phyloP scores from a whole-genome alignment of 2,888 invertebrate genomes.

The Eupithecia vulgata region DNA sequence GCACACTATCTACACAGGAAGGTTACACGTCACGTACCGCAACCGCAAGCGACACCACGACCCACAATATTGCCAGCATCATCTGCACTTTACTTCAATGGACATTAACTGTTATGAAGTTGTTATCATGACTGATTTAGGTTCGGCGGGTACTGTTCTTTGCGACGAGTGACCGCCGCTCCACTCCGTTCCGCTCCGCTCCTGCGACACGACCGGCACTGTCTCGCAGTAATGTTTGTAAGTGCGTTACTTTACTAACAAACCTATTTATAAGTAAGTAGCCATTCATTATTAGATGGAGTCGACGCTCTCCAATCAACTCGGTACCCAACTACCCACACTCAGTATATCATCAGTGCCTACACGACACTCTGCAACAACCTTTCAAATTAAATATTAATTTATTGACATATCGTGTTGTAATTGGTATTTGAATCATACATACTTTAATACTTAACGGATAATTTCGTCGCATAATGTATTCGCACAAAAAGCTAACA shows the following conservation, averaged over 20 bases:
- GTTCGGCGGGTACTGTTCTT: not conserved
- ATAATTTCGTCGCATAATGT: not conserved
- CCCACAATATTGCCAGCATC: not conserved
- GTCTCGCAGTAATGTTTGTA: not conserved
- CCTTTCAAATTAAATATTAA: not conserved
- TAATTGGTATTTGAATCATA: too few species aligned
- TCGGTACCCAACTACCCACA: too few species aligned
- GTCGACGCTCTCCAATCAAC: not conserved
- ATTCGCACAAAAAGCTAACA: not conserved
- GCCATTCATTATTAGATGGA: not conserved
- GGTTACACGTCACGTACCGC: not conserved
- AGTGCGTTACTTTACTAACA: not conserved
- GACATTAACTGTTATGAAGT: not conserved
- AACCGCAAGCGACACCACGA: not conserved
- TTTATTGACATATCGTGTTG: not conserved
- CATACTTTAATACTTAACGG: too few species aligned
- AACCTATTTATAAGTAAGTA: not conserved
- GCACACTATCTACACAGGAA: not conserved
- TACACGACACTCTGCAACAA: not conserved
- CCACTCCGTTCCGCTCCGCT: too few species aligned
- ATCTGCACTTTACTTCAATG: not conserved
- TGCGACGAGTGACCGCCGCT: not conserved
- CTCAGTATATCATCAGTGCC: too few species aligned
- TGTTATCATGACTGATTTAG: not conserved
- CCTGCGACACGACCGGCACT: not conserved